These are phyloP conservation scores for Takifugu bimaculatus DNA, from an alignment of 2,113 vertebrate species.

Conservation along the genomic window DNA sequence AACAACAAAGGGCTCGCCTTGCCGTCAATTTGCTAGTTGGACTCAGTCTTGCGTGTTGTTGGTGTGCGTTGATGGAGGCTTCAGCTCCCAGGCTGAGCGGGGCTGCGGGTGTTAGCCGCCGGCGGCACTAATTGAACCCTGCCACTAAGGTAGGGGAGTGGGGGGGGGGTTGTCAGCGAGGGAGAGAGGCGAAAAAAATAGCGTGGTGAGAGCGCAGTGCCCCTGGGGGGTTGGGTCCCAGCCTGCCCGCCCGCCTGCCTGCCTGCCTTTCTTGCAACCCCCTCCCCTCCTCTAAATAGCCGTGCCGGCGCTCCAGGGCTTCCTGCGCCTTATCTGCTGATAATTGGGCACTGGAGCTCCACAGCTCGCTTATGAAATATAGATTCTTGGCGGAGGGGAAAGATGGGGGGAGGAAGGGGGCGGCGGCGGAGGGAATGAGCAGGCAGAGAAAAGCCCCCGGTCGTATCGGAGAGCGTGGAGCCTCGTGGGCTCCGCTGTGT, in stretches of 20 bases:
- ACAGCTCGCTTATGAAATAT: constrained; percentile 81
- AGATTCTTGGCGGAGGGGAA: constrained; percentile 74
- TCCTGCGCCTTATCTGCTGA: constrained; percentile 78
- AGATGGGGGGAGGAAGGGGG: constrained; percentile 35
- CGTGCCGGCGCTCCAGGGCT: constrained; percentile 74
- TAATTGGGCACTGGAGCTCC: constrained; percentile 78
- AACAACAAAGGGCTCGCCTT: constrained; percentile 46
- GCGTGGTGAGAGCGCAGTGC: constrained; percentile 67
- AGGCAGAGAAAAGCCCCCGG: constrained; percentile 68
- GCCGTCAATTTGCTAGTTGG: constrained; percentile 53
- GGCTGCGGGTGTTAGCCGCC: constrained; percentile 69
- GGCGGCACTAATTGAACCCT: constrained; percentile 78
- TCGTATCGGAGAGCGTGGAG: constrained; percentile 54
- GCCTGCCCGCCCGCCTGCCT: constrained; percentile 61
- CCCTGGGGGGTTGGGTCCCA: constrained; percentile 75
- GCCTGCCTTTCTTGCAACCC: constrained; percentile 54
- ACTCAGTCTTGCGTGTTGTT: constrained; percentile 66
- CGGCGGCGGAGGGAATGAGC: constrained; percentile 52
- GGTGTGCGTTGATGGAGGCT: constrained; percentile 64
- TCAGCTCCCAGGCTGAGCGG: constrained; percentile 61
- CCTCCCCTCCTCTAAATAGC: constrained; percentile 72
- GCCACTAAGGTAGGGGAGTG: constrained; percentile 67
- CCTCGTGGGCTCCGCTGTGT: constrained; percentile 56
- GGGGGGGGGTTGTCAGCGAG: constrained; percentile 56
- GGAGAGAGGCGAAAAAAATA: constrained; percentile 47